These are phyloP conservation scores for Xylophagus ater DNA, from an alignment of 2,888 invertebrate species.

Conservation along the genomic window DNA sequence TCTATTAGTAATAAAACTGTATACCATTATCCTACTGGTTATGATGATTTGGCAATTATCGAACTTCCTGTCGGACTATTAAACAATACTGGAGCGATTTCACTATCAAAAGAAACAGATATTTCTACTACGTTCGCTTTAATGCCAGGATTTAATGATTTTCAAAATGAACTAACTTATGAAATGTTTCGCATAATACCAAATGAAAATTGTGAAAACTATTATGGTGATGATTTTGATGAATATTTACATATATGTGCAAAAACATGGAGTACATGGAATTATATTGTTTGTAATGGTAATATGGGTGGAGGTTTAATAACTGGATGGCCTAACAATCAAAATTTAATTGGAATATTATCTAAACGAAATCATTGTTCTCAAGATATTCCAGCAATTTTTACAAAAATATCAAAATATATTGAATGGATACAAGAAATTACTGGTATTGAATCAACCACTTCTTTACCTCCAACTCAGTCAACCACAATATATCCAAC, in stretches of 20 bases:
- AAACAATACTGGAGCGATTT: slow-evolving; percentile 9
- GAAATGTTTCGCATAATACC: slow-evolving; percentile 16
- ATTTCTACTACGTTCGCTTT: slow-evolving; percentile 11
- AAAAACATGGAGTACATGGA: slow-evolving; percentile 11
- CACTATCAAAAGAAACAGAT: slow-evolving; percentile 3
- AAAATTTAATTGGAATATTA: slow-evolving; percentile 17
- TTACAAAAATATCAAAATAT: slow-evolving; percentile 12
- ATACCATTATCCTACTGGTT: slow-evolving; percentile 4
- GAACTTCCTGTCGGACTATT: slow-evolving; percentile 15
- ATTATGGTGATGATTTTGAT: slow-evolving; percentile 7
- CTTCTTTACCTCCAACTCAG: neutral
- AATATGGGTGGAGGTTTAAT: slow-evolving; percentile 19
- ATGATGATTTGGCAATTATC: slow-evolving; percentile 16
- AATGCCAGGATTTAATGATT: slow-evolving; percentile 17
- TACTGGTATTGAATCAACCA: slow-evolving; percentile 2
- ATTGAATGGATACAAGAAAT: slow-evolving; percentile 14
- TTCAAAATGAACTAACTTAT: slow-evolving; percentile 12
- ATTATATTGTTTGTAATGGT: slow-evolving; percentile 15
- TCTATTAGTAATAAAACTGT: slow-evolving; percentile 8
- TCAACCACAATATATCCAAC: slow-evolving; percentile 1
- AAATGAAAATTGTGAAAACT: slow-evolving; percentile 5
- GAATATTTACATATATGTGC: slow-evolving; percentile 14
- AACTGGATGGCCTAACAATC: slow-evolving; percentile 15
- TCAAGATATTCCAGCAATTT: slow-evolving; percentile 13
- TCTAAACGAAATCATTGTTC: slow-evolving; percentile 16